A percentile compares a stretch with the other conserved stretches of the same genome.
These are phyloP conservation scores for Anniella stebbinsi DNA, from an alignment of 2,797 vertebrate species.

Conservation along the genomic window DNA sequence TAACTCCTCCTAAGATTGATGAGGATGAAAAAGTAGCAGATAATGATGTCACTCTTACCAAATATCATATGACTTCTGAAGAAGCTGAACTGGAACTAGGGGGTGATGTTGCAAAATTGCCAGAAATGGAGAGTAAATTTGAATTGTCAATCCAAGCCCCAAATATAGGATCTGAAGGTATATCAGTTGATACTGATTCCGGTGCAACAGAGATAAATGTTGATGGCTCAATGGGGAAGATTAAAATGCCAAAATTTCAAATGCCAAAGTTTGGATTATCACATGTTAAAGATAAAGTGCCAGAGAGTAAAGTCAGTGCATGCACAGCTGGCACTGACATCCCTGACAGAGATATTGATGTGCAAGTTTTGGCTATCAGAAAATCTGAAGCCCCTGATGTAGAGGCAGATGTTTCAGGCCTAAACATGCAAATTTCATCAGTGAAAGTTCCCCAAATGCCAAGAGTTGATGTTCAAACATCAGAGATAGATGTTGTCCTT, in stretches of 20 bases:
- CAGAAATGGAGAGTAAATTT: slow-evolving; percentile 34
- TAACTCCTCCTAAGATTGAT: fast-evolving
- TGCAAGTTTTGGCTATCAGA: fast-evolving
- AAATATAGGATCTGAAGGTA: fast-evolving
- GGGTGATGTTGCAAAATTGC: neutral
- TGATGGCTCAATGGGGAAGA: fast-evolving
- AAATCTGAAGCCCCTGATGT: neutral
- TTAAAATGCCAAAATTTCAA: slow-evolving; percentile 78
- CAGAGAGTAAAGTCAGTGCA: fast-evolving
- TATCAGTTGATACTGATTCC: fast-evolving
- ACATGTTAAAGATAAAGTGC: neutral
- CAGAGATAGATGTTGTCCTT: neutral
- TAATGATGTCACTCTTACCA: slow-evolving; percentile 28
- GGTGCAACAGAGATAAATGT: fast-evolving
- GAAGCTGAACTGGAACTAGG: fast-evolving
- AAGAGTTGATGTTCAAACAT: slow-evolving; percentile 12
- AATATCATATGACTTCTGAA: neutral
- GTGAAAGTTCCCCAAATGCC: slow-evolving; percentile 35
- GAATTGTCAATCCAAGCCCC: fast-evolving
- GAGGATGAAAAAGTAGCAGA: fast-evolving
- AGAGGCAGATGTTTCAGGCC: slow-evolving; percentile 16
- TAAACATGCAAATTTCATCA: slow-evolving; percentile 44
- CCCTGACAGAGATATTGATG: neutral
- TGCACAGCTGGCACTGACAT: neutral
- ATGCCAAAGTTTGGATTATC: slow-evolving; percentile 75